Conservation (phyloP, 2,797 vertebrate genomes). For the Thaleichthys pacificus region DNA sequence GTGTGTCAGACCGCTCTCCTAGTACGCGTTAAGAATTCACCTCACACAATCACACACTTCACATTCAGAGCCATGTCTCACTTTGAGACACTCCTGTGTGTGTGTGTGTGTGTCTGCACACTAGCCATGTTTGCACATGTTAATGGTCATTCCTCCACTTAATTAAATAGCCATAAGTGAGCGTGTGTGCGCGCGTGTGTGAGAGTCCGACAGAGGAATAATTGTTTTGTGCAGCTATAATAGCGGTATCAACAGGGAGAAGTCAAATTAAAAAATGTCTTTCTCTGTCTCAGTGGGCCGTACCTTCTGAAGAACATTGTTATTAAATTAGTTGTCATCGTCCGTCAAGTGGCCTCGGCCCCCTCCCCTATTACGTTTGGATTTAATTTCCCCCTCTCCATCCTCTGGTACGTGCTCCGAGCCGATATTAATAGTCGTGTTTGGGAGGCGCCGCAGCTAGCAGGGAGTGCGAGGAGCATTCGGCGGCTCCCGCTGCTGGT, state of each 20-base stretch:
- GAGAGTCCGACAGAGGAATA: conserved; percentile 20
- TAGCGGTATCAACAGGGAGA: conserved; percentile 27
- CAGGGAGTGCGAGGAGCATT: too few relatives aligned
- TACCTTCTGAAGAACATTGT: conserved; percentile 27
- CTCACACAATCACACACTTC: not conserved
- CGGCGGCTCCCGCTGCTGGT: too few relatives aligned
- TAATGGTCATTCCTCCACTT: conserved; percentile 11
- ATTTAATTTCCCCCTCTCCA: conserved; percentile 28
- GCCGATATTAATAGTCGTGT: conserved; percentile 42
- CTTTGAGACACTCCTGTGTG: not conserved
- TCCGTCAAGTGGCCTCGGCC: conserved; percentile 40
- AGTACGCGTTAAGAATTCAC: too few relatives aligned
- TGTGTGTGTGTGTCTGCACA: not conserved
- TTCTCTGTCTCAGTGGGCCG: not conserved
- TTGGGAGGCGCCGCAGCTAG: too few relatives aligned
- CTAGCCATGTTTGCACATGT: conserved; percentile 16
- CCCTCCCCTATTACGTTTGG: conserved; percentile 5
- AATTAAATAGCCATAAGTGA: not conserved
- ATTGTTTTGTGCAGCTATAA: conserved; percentile 46
- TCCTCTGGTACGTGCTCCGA: conserved; percentile 42
- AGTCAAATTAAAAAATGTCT: conserved; percentile 34
- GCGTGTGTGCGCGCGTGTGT: conserved; percentile 3
- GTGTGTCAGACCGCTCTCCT: not conserved
- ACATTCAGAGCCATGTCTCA: not conserved
- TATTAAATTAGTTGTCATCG: conserved; percentile 47